Conservation (phyloP, 1,140 invertebrate genomes). For the Caerostris extrusa region DNA sequence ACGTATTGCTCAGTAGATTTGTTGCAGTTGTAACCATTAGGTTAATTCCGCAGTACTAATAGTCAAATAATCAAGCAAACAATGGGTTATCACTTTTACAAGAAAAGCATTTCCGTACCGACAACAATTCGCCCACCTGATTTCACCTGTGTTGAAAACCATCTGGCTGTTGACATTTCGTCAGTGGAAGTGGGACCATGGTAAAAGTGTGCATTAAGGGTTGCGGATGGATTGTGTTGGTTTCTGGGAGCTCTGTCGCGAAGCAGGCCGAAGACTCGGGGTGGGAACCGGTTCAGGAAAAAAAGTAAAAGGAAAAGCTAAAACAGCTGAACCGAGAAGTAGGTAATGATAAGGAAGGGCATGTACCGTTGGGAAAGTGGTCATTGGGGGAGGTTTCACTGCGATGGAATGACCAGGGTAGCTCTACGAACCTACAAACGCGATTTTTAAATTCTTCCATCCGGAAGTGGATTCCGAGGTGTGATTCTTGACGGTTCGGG, state of each 20-base stretch:
- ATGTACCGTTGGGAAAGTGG: conserved; percentile 53
- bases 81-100: too few species aligned
- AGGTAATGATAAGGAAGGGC: conserved; percentile 69
- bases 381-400: conserved; percentile 23
- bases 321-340: conserved; percentile 69
- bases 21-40: too few species aligned
- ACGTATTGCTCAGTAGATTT: too few species aligned
- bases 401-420: conserved; percentile 1
- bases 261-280: conserved; percentile 11
- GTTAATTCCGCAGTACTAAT: too few species aligned
- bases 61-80: too few species aligned
- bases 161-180: conserved; percentile 2
- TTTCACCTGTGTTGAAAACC: background rate
- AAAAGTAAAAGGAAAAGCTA: conserved; percentile 55
- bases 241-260: background rate
- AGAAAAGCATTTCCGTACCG: too few species aligned
- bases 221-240: conserved; percentile 24
- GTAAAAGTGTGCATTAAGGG: background rate
- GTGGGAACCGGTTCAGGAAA: conserved; percentile 66
- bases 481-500: background rate
- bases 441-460: background rate
- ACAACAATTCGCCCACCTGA: background rate
- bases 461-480: background rate
- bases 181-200: background rate
- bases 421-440: background rate